These are phyloP conservation scores for Drosophila vallismaia DNA, from an alignment of 2,888 invertebrate genomes.

Conservation along the genomic window DNA sequence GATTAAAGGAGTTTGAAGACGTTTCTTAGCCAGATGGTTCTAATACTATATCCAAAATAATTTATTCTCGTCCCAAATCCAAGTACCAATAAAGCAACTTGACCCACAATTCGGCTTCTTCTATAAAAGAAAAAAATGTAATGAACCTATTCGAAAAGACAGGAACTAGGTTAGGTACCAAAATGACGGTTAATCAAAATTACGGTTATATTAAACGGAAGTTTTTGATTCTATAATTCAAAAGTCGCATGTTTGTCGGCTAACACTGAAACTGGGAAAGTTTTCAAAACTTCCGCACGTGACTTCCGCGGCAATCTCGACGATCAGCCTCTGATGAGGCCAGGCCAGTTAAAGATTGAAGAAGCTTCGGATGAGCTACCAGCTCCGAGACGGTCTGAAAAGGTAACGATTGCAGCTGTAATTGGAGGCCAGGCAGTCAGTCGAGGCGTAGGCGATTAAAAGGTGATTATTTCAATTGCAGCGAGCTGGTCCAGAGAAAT, in stretches of 20 bases:
- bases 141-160: background rate
- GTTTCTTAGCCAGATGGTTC: too few relatives aligned
- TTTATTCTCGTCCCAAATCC: background rate
- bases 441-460: slow-evolving; percentile 74
- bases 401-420: slow-evolving; percentile 51
- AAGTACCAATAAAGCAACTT: background rate
- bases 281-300: slow-evolving; percentile 73
- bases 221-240: slow-evolving; percentile 60
- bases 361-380: slow-evolving; percentile 21
- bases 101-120: background rate
- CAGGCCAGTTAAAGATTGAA: slow-evolving; percentile 25
- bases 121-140: background rate
- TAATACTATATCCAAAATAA: too few relatives aligned
- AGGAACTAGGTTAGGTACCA: slow-evolving; percentile 59
- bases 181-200: slow-evolving; percentile 52
- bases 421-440: slow-evolving; percentile 59
- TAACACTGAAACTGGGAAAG: slow-evolving; percentile 35
- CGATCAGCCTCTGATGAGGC: slow-evolving; percentile 45
- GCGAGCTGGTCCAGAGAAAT: slow-evolving; percentile 39
- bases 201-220: slow-evolving; percentile 59
- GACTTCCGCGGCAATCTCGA: slow-evolving; percentile 62
- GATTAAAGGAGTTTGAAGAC: too few relatives aligned
- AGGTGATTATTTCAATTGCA: slow-evolving; percentile 74
- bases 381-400: slow-evolving; percentile 19
- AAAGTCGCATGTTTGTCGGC: slow-evolving; percentile 62